Evolutionary conservation across 2,113 vertebrate species (phyloP).

Genomic region (Gambusia holbrooki): DNA sequence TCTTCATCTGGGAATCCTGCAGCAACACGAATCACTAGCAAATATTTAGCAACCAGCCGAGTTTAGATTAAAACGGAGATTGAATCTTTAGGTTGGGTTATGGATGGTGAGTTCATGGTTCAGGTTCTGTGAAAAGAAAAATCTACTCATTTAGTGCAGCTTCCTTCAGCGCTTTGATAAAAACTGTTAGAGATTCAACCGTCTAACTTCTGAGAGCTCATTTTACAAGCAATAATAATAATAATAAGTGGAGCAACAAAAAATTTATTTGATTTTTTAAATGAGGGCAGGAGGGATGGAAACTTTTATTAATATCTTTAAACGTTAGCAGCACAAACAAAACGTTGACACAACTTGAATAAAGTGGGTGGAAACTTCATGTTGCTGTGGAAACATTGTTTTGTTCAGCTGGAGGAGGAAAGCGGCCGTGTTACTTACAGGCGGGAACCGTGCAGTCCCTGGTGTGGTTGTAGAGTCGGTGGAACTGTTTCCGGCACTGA

Average conservation of each 20-base stretch:
- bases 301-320: too few species aligned
- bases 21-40: conserved; percentile 2
- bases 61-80: background rate
- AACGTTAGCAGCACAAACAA: too few species aligned
- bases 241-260: too few species aligned
- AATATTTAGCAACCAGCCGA: background rate
- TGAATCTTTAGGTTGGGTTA: background rate
- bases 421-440: conserved; percentile 82
- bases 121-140: background rate
- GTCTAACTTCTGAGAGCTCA: too few species aligned
- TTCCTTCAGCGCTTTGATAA: background rate
- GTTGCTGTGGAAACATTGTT: background rate
- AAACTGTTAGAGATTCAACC: too few species aligned
- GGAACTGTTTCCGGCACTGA: conserved; percentile 92
- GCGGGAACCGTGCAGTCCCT: conserved; percentile 91
- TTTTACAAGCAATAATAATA: background rate
- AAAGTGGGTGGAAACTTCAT: too few species aligned
- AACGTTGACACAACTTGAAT: too few species aligned
- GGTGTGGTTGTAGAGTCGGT: conserved; percentile 91
- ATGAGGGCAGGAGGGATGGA: too few species aligned
- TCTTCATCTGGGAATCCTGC: conserved; percentile 16
- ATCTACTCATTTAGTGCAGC: background rate
- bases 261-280: too few species aligned
- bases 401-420: too few species aligned
- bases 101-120: background rate